Percentiles rank a stretch among this genome's conserved stretches.
Evolutionary conservation across 2,797 vertebrate genomes (phyloP).

Genomic region (Protosalanx chinensis): DNA sequence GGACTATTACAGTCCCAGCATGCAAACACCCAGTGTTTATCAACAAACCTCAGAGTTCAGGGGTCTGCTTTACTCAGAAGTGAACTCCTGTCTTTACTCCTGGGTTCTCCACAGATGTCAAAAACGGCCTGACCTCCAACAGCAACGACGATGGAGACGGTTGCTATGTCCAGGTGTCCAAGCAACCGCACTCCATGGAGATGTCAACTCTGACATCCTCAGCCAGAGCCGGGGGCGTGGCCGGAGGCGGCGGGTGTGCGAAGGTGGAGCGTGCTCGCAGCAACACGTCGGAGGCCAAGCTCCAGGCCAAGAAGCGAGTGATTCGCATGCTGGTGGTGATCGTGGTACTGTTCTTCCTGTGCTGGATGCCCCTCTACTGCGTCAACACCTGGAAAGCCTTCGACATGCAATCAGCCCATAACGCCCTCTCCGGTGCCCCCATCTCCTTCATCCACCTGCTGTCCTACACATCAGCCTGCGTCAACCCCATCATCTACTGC

Average conservation of each 20-base stretch:
- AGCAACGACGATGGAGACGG: constrained; percentile 82
- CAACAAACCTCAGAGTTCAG: too few relatives aligned
- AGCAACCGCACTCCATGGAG: constrained; percentile 76
- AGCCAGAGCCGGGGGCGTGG: constrained; percentile 4
- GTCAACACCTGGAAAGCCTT: constrained; percentile 96
- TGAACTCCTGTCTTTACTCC: not conserved
- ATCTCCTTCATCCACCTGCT: constrained; percentile 95
- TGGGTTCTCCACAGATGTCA: constrained; percentile 51
- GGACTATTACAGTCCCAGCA: constrained; percentile 2
- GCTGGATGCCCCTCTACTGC: constrained; percentile 92
- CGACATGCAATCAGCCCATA: constrained; percentile 70
- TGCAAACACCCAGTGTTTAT: not conserved
- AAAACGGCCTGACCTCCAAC: constrained; percentile 62
- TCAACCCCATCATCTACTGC: constrained; percentile 96
- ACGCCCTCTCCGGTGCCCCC: constrained; percentile 82
- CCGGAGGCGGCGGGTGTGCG: constrained; percentile 20
- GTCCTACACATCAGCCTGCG: constrained; percentile 85
- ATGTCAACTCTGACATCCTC: constrained; percentile 75
- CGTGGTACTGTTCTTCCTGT: constrained; percentile 89
- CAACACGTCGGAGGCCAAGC: constrained; percentile 83
- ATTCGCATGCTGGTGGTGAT: constrained; percentile 96
- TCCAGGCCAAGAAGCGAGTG: constrained; percentile 90
- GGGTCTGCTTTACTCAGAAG: not conserved
- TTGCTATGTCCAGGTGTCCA: constrained; percentile 82
- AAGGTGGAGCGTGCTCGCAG: constrained; percentile 71